Evolutionary conservation across 2,888 invertebrate species (phyloP).

Genomic region (Sericinus montela): DNA sequence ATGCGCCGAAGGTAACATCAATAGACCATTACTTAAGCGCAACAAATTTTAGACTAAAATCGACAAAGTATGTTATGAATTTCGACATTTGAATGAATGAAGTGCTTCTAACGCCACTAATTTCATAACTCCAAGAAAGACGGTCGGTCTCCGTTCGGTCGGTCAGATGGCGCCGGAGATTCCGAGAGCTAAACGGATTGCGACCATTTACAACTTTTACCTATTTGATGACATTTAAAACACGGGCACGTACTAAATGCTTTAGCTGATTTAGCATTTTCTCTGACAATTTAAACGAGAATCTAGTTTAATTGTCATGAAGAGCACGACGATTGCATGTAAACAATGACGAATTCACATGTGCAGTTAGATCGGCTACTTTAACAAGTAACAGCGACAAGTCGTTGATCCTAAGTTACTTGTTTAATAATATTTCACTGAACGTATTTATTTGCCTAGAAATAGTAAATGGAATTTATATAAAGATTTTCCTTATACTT

Average conservation of each 20-base stretch:
- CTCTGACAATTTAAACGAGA: constrained; percentile 37
- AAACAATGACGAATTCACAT: background rate
- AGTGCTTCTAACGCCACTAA: background rate
- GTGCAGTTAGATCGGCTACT: too few species aligned
- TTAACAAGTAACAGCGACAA: too few species aligned
- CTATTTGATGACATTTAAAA: constrained; percentile 73
- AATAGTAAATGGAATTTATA: too few species aligned
- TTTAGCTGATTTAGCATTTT: constrained; percentile 46
- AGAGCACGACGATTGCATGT: background rate
- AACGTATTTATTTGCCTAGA: too few species aligned
- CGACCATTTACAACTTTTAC: constrained; percentile 76
- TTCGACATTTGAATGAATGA: background rate
- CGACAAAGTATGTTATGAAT: too few species aligned
- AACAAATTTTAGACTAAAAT: too few species aligned
- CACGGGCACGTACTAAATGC: constrained; percentile 55
- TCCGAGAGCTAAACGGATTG: constrained; percentile 69
- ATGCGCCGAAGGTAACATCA: too few species aligned
- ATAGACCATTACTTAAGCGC: too few species aligned
- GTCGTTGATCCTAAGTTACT: too few species aligned
- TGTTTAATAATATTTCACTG: too few species aligned
- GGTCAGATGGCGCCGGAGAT: constrained; percentile 51
- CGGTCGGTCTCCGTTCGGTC: background rate
- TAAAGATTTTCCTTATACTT: too few species aligned
- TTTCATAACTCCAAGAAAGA: constrained; percentile 21
- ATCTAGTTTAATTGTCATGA: constrained; percentile 5